Conservation (phyloP, 1,140 invertebrate genomes). For the Aphidius ervi region DNA sequence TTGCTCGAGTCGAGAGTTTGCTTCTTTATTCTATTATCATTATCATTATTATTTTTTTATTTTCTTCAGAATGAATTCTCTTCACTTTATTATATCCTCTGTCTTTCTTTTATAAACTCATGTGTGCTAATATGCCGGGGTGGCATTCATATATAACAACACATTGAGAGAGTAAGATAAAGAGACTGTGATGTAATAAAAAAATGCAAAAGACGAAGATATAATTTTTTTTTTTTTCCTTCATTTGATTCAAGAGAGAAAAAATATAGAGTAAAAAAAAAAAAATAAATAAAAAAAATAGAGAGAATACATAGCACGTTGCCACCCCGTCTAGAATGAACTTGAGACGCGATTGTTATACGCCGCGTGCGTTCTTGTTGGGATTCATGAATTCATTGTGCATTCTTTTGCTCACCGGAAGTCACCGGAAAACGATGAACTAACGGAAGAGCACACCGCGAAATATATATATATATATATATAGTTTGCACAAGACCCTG, state of each 20-base stretch:
- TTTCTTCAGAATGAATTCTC: conserved; percentile 20
- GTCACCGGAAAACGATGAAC: conserved; percentile 52
- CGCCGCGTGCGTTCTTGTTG: conserved; percentile 36
- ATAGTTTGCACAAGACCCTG: conserved; percentile 1
- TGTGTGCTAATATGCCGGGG: conserved; percentile 27
- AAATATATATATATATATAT: background rate
- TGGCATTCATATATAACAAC: conserved; percentile 24
- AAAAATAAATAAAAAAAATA: conserved; percentile 18
- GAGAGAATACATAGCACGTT: conserved; percentile 24
- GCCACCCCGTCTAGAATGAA: conserved; percentile 45
- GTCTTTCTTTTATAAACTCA: conserved; percentile 24
- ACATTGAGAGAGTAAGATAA: conserved; percentile 15
- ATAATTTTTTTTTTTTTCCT: conserved; percentile 13
- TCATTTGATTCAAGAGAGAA: conserved; percentile 14
- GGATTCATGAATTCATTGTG: conserved; percentile 21
- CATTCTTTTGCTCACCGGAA: conserved; percentile 46
- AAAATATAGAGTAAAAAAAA: conserved; percentile 23
- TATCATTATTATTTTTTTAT: conserved; percentile 22
- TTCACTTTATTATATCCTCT: conserved; percentile 21
- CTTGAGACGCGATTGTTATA: conserved; percentile 53
- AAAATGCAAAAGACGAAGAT: conserved; percentile 19
- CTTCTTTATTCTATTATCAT: conserved; percentile 21
- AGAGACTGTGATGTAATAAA: conserved; percentile 29
- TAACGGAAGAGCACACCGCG: conserved; percentile 38
- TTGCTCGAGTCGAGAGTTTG: conserved; percentile 45